Conservation (phyloP, 2,797 vertebrate genomes). For the Oryzias dopingdopingensis region DNA sequence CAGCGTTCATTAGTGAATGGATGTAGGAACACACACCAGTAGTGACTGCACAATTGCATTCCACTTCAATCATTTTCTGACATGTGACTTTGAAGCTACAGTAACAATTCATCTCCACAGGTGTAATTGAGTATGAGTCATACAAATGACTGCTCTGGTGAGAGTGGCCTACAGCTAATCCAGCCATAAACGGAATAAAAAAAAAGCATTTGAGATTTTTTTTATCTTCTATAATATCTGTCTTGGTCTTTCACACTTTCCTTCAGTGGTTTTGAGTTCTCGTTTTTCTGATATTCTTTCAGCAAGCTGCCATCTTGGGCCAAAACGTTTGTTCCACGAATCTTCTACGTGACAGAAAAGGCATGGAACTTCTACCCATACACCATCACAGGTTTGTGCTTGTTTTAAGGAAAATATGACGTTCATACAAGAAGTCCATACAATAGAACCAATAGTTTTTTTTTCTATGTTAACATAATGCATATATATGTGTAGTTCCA, state of each 20-base stretch:
- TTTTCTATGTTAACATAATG: too few relatives aligned
- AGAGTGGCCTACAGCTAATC: slow-evolving; percentile 61
- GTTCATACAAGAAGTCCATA: slow-evolving; percentile 2
- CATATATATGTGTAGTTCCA: slow-evolving; percentile 6
- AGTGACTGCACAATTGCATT: slow-evolving; percentile 27
- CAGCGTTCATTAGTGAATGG: slow-evolving; percentile 50
- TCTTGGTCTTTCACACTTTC: slow-evolving; percentile 11
- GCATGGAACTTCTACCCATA: slow-evolving; percentile 87
- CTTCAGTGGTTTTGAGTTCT: slow-evolving; percentile 8
- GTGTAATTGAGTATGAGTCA: slow-evolving; percentile 67
- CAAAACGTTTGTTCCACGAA: slow-evolving; percentile 75
- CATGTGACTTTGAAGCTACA: slow-evolving; percentile 46
- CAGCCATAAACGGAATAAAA: slow-evolving; percentile 51
- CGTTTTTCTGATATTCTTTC: slow-evolving; percentile 13
- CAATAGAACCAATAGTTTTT: too few relatives aligned
- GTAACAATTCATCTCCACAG: slow-evolving; percentile 52
- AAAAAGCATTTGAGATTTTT: slow-evolving; percentile 38
- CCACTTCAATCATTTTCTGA: slow-evolving; percentile 43
- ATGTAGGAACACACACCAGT: slow-evolving; percentile 26
- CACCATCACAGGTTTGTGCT: slow-evolving; percentile 77
- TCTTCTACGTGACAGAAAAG: slow-evolving; percentile 84
- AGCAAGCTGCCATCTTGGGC: slow-evolving; percentile 83
- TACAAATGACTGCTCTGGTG: slow-evolving; percentile 34
- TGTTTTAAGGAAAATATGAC: slow-evolving; percentile 46
- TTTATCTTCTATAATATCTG: slow-evolving; percentile 42